Base-by-base conservation (phyloP, 2,797 vertebrate genomes). In the Fistularia commersonii region DNA sequence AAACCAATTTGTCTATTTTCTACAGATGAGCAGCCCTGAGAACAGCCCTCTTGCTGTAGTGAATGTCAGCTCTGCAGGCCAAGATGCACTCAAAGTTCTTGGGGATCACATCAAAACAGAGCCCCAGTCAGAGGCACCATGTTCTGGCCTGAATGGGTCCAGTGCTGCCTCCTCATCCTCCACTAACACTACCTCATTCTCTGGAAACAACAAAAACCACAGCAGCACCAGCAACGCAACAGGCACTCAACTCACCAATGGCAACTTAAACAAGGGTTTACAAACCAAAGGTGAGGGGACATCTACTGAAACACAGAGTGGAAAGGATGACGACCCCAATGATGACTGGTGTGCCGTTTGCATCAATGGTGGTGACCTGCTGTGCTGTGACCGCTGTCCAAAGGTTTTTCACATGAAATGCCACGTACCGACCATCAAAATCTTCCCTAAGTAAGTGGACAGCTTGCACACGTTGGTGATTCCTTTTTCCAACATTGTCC, bases 261-360 rank as follows among this genome's bases (percentile, higher is more conserved):
- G 96, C 6, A 95, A 88, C 3, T 81, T 84, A 1, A 87, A 86
- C 0, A 90, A 77, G 74, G 90, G 32, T 81, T 77, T 41, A 13
- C 59, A 72, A 8, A 34, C 89, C 9, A 81, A 56, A 8, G 85
- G 65, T 36, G 87, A 83, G 2, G 87, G 34, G 72, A 78, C 31
- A 66, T 79, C 47, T 23, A 54, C 74, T 1, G 62, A 23, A 48
- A 92, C 80, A 71, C 54, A 61, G 5, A 62, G 57, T 5, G 80
- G 69, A 13, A 98, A 97, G 77, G 96, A 98, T 0, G 96, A 99
- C 0, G 97, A 99, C 65, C 97, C 97, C 3, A 99, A 99, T 47
- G 97, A 99, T 79, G 97, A 99, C 86, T 99, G 97, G 97, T 99
- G 97, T 52, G 97, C 95, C 0, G 97, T 99, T 52, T 99, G 97